Conservation (phyloP, 2,113 vertebrate species). For the Cavia porcellus region DNA sequence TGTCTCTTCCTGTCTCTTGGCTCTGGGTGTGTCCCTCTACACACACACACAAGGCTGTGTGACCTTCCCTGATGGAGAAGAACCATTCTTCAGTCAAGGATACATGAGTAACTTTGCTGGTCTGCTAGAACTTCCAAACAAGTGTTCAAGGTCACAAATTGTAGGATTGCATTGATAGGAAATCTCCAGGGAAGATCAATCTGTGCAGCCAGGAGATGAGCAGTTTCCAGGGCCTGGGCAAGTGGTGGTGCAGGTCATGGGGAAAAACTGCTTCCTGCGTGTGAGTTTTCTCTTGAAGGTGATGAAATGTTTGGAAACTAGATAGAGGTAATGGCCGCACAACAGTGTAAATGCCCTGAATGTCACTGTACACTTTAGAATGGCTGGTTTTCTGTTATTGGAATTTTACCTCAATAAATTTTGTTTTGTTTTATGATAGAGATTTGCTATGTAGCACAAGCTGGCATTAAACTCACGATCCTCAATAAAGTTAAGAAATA, state of each 20-base stretch:
- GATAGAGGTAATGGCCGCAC: background rate
- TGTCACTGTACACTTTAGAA: background rate
- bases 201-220: background rate
- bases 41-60: background rate
- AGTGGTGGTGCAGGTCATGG: background rate
- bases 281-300: background rate
- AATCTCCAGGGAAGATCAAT: background rate
- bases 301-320: conserved; percentile 14
- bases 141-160: background rate
- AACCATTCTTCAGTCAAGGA: background rate
- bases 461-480: no score
- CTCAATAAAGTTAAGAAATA: background rate
- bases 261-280: background rate
- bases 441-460: no score
- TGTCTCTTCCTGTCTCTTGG: background rate
- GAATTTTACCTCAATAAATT: background rate
- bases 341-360: background rate
- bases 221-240: background rate
- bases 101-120: background rate
- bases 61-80: background rate
- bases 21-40: background rate
- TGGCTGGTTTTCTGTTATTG: background rate
- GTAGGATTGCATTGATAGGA: background rate
- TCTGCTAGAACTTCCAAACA: background rate
- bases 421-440: no score